Evolutionary conservation across 1,140 invertebrate species (phyloP), one percentile per base, ranked within the genome.

Genomic region (Penaeus indicus): DNA sequence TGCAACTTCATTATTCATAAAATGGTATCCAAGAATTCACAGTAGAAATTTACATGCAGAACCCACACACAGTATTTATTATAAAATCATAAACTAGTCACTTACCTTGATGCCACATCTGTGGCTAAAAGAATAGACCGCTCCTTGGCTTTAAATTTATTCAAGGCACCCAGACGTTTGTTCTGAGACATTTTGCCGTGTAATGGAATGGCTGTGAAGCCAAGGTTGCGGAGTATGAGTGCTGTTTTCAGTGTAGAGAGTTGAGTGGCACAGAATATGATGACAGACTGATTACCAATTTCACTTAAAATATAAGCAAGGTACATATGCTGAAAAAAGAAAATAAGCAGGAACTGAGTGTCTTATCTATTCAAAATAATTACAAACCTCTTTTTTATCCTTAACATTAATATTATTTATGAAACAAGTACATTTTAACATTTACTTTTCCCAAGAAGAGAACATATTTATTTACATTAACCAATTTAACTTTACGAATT

Each of bases 141-240:
- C 91, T 95, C 95, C 93, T 98, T 98, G 21, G 96, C 95, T 93
- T 97, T 97, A 92, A 99, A 99, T 94, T 99, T 99, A 88, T 97
- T 97, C 5, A 99, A 93, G 0, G 97, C 96, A 0, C 97, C 97
- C 77, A 99, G 93, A 10, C 98, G 94, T 92, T 98, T 98, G 92
- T 98, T 97, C 92, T 98, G 97, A 1, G 96, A 96, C 97, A 99
- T 98, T 94, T 99, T 98, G 0, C 99, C 99, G 93, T 99, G 98
- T 18, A 99, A 94, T 1, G 99, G 98, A 79, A 99, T 97, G 0
- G 98, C 98, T 42, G 86, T 91, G 67, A 88, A 85, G n/a, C 90
- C 90, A 22, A 87, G 86, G 78, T 89, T 88, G 13, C 88, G 42
- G 63, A 91, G 67, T 64, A 90, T 89, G 8, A 91, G 88, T 10